phyloP scores from a whole-genome alignment of 1,140 invertebrate genomes.

The Antheraea mylitta region DNA sequence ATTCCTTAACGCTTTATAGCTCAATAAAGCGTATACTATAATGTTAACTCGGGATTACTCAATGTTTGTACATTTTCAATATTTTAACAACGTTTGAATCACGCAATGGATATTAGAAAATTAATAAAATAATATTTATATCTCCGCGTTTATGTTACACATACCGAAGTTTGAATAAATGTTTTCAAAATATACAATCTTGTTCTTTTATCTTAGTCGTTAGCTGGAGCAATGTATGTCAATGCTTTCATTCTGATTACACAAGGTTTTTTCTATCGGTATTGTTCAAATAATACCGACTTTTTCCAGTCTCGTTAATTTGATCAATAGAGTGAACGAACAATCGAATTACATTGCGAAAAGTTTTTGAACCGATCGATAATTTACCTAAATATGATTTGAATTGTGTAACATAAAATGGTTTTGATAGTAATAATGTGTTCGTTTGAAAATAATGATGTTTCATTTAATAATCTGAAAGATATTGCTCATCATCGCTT shows the following conservation, averaged over 20 bases:
- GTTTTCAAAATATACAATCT: not conserved
- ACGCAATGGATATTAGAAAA: too few species aligned
- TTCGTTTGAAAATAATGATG: too few species aligned
- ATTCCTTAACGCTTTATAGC: too few species aligned
- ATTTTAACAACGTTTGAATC: too few species aligned
- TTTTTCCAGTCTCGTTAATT: slow-evolving; percentile 1
- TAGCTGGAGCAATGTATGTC: not conserved
- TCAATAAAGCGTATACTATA: not conserved
- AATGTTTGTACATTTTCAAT: too few species aligned
- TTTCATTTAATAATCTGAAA: too few species aligned
- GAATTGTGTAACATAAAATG: not conserved
- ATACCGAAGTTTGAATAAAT: not conserved
- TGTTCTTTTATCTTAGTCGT: not conserved
- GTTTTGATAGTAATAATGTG: not conserved
- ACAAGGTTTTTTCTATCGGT: slow-evolving; percentile 6
- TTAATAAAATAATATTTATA: too few species aligned
- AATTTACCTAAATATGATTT: not conserved
- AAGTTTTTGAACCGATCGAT: not conserved
- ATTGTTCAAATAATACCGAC: not conserved
- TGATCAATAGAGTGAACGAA: slow-evolving; percentile 6
- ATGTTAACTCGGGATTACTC: not conserved
- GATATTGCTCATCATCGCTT: too few species aligned
- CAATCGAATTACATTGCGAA: not conserved
- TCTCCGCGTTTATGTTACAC: too few species aligned
- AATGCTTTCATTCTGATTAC: slow-evolving; percentile 5